Base-by-base conservation (phyloP, 2,113 vertebrate genomes). In the Ctenodactylus gundi region DNA sequence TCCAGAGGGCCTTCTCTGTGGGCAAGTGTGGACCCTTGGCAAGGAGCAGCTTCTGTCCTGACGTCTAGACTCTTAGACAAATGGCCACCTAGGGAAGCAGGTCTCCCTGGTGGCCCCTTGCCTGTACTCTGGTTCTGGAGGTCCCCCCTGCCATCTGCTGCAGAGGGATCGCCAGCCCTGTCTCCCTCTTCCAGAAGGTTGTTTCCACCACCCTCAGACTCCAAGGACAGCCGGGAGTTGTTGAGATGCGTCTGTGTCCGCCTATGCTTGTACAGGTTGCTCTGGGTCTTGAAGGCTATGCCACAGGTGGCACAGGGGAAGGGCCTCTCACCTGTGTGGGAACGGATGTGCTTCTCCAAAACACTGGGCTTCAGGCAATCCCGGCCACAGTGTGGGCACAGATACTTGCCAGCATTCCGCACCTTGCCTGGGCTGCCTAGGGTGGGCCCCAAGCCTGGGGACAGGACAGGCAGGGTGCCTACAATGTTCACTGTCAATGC, bases 281-380 rank as follows among this genome's bases (percentile, higher is more conserved):
- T 99, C 98, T 99, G 99, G 44, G 99, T 99, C 98, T 99, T 99
- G 82, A 99, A 99, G 14, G 99, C 99, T 31, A 99, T 98, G 60
- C 99, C 98, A 25, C 99, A 99, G 1, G 98, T 99, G 89, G 97
- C 97, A 68, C 99, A 99, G 0, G 99, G 99, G 75, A 99, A 99
- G 13, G 99, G 99, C 92, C 99, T 98, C 97, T 99, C 99, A 0
- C 99, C 99, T 0, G 99, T 99, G 98, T 99, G 99, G 36, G 99
- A 99, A 53, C 99, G 99, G 41, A 99, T 98, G 60, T 99, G 99
- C 94, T 99, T 99, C 98, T 99, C 99, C 92, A 99, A 96, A 18
- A 99, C 99, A 36, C 99, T 99, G 97, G 99, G 99, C 97, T 99
- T 99, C 97, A 99, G 97, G 88, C 99, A 99, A 94, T 99, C 99